phyloP scores from a whole-genome alignment of 1,140 invertebrate species.

The Ceratina japonica region DNA sequence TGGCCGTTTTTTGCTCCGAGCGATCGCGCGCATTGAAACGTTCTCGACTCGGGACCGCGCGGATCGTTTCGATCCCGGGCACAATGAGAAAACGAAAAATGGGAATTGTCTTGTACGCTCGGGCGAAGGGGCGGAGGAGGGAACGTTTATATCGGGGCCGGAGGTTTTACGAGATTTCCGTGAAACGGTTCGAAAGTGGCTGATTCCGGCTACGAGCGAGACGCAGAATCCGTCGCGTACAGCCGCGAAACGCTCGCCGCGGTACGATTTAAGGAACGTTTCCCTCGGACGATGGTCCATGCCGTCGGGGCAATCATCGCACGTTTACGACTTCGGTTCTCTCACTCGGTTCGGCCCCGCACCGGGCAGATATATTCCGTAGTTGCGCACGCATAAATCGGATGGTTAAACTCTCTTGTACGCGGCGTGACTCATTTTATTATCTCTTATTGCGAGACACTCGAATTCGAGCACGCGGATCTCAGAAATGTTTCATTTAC shows the following conservation, averaged over 20 bases:
- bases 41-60: neutral
- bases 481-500: no score
- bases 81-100: neutral
- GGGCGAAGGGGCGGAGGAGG: neutral
- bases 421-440: constrained; percentile 4
- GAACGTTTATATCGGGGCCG: neutral
- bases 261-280: neutral
- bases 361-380: neutral
- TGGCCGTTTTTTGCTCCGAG: neutral
- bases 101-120: constrained; percentile 10
- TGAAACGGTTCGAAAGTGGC: constrained; percentile 16
- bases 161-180: constrained; percentile 40
- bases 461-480: neutral
- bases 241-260: neutral
- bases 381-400: neutral
- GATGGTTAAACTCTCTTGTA: neutral
- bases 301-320: constrained; percentile 1
- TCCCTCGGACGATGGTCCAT: neutral
- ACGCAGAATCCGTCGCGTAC: constrained; percentile 13
- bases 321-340: constrained; percentile 25
- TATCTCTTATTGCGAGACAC: neutral
- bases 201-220: neutral
- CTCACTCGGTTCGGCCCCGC: neutral
- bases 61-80: neutral
- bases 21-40: constrained; percentile 10